These are phyloP conservation scores for Craterocephalus amniculus DNA, from an alignment of 2,797 vertebrate species.

Conservation along the genomic window DNA sequence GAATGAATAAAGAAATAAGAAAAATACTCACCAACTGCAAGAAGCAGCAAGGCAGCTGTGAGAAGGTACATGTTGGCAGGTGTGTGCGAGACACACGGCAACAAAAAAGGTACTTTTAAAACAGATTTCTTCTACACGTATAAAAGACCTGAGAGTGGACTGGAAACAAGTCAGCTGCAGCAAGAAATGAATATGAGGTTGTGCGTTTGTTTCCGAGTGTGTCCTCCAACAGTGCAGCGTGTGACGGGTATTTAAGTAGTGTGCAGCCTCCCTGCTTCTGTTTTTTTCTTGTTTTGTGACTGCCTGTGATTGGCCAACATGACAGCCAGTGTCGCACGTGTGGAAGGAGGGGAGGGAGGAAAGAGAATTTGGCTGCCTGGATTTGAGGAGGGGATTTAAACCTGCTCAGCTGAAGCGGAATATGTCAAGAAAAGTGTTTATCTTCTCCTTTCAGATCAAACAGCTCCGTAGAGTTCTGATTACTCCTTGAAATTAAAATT, in stretches of 20 bases:
- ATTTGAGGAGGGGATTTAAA: constrained; percentile 3
- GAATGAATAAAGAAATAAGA: background rate
- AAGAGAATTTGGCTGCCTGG: constrained; percentile 11
- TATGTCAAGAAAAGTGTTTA: background rate
- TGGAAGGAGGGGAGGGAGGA: constrained; percentile 30
- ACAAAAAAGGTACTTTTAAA: background rate
- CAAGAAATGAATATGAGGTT: constrained; percentile 10
- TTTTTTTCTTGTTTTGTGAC: constrained; percentile 34
- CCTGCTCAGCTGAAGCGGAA: background rate
- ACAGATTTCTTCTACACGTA: background rate
- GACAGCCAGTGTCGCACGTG: background rate
- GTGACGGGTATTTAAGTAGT: constrained; percentile 40
- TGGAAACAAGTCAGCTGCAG: background rate
- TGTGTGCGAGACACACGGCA: constrained; percentile 20
- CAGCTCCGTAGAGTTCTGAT: background rate
- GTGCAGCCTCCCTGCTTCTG: constrained; percentile 34
- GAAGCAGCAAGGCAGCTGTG: constrained; percentile 59
- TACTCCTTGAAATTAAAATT: background rate
- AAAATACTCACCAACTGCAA: constrained; percentile 77
- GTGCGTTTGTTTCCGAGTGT: constrained; percentile 23
- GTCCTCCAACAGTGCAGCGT: constrained; percentile 21
- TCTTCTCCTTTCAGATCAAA: background rate
- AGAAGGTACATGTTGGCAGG: constrained; percentile 73
- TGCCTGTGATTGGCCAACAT: constrained; percentile 64
- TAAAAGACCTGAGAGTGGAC: background rate